phyloP scores from a whole-genome alignment of 92 coral and sea anemone genomes.

The Phenganax subtilis region DNA sequence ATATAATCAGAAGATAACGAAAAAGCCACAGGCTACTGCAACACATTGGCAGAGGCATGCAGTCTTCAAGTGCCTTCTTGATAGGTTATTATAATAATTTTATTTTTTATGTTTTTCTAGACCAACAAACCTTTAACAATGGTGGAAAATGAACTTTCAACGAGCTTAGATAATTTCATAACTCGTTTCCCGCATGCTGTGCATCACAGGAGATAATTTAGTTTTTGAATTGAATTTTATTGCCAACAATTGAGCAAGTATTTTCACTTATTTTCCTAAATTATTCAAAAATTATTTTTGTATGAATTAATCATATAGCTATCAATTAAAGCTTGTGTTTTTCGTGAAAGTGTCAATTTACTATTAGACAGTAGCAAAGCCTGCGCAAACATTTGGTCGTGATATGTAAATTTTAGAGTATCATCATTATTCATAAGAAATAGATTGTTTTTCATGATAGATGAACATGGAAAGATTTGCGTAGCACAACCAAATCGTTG shows the following conservation, averaged over 20 bases:
- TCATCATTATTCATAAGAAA: too few species aligned
- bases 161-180: constrained; percentile 16
- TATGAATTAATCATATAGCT: not conserved
- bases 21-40: too few species aligned
- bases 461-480: too few species aligned
- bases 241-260: not conserved
- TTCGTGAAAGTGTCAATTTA: not conserved
- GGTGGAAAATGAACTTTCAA: constrained; percentile 12
- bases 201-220: constrained; percentile 30
- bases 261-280: constrained; percentile 23
- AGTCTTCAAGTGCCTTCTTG: not conserved
- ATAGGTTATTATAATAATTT: not conserved
- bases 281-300: not conserved
- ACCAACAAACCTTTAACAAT: constrained; percentile 23
- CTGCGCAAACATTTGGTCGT: too few species aligned
- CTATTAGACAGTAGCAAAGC: too few species aligned
- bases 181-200: constrained; percentile 38
- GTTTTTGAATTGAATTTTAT: not conserved
- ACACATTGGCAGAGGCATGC: too few species aligned
- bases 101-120: not conserved
- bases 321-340: not conserved
- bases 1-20: too few species aligned
- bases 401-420: too few species aligned
- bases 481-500: too few species aligned
- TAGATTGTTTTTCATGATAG: too few species aligned